These are phyloP conservation scores for Microtus oregoni DNA, from an alignment of 2,113 vertebrate genomes.

Conservation along the genomic window DNA sequence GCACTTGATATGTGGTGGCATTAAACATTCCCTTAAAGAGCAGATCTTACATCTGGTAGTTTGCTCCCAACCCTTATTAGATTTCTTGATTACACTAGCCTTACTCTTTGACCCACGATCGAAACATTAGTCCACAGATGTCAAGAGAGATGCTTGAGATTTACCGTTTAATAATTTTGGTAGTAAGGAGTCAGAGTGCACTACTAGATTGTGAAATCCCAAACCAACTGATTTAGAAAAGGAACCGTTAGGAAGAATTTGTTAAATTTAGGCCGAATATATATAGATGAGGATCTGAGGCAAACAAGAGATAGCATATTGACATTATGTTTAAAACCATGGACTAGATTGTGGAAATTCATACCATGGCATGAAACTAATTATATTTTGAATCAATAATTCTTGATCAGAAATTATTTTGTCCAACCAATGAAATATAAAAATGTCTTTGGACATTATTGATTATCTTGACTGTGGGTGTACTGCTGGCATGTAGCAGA, in stretches of 20 bases:
- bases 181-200: conserved; percentile 50
- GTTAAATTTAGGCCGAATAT: background rate
- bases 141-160: conserved; percentile 42
- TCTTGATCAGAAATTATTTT: conserved; percentile 10
- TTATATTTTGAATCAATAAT: conserved; percentile 3
- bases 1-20: background rate
- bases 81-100: conserved; percentile 55
- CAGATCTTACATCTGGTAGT: background rate
- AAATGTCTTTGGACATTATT: background rate
- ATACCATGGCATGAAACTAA: conserved; percentile 16
- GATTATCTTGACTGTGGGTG: background rate
- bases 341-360: conserved; percentile 29
- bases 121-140: conserved; percentile 50
- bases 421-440: background rate
- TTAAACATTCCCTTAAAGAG: conserved; percentile 47
- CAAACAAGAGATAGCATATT: background rate
- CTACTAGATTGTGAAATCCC: conserved; percentile 43
- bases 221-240: conserved; percentile 58
- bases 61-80: background rate
- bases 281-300: background rate
- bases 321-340: conserved; percentile 46
- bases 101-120: conserved; percentile 42
- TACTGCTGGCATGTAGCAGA: background rate
- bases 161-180: conserved; percentile 59
- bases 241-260: conserved; percentile 37